Conservation (phyloP, 2,797 vertebrate species). For the Darevskia nairensis region DNA sequence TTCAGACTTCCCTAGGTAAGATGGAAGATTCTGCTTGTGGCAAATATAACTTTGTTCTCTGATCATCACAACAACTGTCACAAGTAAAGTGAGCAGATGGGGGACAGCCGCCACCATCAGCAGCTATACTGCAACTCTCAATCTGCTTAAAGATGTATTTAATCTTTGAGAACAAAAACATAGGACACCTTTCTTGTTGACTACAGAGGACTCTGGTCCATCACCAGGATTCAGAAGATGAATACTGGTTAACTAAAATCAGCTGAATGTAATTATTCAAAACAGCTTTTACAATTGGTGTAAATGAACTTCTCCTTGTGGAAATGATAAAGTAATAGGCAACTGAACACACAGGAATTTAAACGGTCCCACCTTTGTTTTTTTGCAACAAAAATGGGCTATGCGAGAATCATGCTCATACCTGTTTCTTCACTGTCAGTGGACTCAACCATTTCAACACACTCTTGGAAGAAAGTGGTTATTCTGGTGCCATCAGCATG, state of each 20-base stretch:
- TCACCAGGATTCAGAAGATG: neutral
- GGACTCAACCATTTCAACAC: slow-evolving; percentile 42
- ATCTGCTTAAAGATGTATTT: neutral
- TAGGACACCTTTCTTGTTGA: too few relatives aligned
- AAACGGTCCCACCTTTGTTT: neutral
- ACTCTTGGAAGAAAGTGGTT: slow-evolving; percentile 83
- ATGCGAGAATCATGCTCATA: slow-evolving; percentile 34
- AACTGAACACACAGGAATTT: neutral
- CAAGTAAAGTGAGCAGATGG: too few relatives aligned
- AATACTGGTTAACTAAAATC: neutral
- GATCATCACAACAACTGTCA: neutral
- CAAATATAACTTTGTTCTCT: neutral
- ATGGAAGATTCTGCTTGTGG: neutral
- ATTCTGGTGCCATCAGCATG: slow-evolving; percentile 94
- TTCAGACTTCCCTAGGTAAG: neutral
- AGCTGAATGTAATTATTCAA: neutral
- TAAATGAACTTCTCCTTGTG: neutral
- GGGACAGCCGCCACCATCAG: neutral
- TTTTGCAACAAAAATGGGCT: slow-evolving; percentile 14
- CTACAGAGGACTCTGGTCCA: too few relatives aligned
- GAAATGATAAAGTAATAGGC: neutral
- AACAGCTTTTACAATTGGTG: neutral
- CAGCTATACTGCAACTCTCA: neutral
- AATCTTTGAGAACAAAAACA: neutral
- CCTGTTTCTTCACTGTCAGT: slow-evolving; percentile 66